Conservation (phyloP, 2,888 invertebrate species). For the Cepaea hortensis region DNA sequence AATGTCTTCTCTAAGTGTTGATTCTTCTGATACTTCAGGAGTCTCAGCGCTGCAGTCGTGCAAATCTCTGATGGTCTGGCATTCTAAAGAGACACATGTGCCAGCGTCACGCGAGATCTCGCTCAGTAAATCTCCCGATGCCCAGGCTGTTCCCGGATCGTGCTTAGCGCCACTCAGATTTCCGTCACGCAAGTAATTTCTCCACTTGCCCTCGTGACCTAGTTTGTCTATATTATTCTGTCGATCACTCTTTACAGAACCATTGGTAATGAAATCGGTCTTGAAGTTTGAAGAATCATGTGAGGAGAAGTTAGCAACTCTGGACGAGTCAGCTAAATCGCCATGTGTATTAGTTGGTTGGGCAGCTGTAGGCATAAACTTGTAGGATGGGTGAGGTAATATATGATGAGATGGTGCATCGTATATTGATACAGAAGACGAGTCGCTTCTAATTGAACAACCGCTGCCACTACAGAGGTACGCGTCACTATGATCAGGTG, state of each 20-base stretch:
- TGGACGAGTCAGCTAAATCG: too few relatives aligned
- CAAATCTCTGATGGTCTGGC: neutral
- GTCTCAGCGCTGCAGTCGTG: neutral
- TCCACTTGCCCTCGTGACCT: neutral
- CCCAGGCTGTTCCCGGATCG: neutral
- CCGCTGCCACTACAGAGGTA: neutral
- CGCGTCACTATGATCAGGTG: neutral
- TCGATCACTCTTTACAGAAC: too few relatives aligned
- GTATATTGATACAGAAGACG: neutral
- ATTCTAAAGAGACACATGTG: neutral
- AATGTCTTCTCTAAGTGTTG: neutral
- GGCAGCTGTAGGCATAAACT: neutral
- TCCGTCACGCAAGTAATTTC: too few relatives aligned
- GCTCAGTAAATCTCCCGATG: neutral
- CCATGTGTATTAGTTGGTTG: too few relatives aligned
- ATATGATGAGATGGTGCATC: neutral
- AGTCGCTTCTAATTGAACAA: neutral
- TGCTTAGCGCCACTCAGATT: neutral
- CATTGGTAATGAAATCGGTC: too few relatives aligned
- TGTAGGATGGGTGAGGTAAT: neutral
- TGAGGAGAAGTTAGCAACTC: too few relatives aligned
- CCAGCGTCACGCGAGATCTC: neutral
- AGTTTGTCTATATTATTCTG: neutral
- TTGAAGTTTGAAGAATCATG: too few relatives aligned
- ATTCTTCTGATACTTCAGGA: neutral